Base-by-base conservation (phyloP, 2,888 invertebrate genomes). In the Myopa tessellatipennis region DNA sequence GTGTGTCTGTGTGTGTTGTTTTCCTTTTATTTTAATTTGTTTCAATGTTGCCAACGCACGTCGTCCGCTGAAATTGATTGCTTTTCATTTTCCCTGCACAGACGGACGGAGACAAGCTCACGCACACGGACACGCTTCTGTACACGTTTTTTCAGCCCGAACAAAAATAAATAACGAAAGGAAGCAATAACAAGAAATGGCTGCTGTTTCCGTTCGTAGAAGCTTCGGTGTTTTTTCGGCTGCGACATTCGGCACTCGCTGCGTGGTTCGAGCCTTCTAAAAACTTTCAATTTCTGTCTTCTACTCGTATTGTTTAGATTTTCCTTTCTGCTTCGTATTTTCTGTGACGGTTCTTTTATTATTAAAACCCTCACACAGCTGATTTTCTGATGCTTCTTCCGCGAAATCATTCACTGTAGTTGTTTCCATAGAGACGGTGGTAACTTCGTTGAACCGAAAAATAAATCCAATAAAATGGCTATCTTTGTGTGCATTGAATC, bases 21-120 rank as follows among this genome's bases (percentile, higher is more conserved):
- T 65, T 58, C 55, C 26, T 7, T 8, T 40, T 36, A 18, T 38
- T 67, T 36, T 4, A 12, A 40, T 63, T 45, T 63, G 63, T 34
- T 63, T 12, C 67, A 38, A 50, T 67, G 52, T 75, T 68, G 68
- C 75, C 60, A 58, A 69, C 75, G 68, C 69, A 69, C 63, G 71
- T 71, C 76, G 52, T 38, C 63, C 68, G 61, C 69, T 76, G 36
- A 76, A 71, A 76, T 76, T 76, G 76, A 76, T 76, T 63, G 63
- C 76, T 61, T 71, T 65, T 58, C 71, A 76, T 76, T 76, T 55
- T 75, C 68, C 45, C 40, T 73, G 68, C 68, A 58, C 26, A 1
- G 26, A 26, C n/a, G 63, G 34, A 58, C 68, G 68, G 55, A 74
- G 50, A 52, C 34, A n/a, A 40, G 8, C 26, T 5, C 70, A 70